A percentile compares a stretch with the other conserved stretches of the same genome.
These are phyloP conservation scores for Tursiops truncatus DNA, from an alignment of 2,113 vertebrate genomes.

Conservation along the genomic window DNA sequence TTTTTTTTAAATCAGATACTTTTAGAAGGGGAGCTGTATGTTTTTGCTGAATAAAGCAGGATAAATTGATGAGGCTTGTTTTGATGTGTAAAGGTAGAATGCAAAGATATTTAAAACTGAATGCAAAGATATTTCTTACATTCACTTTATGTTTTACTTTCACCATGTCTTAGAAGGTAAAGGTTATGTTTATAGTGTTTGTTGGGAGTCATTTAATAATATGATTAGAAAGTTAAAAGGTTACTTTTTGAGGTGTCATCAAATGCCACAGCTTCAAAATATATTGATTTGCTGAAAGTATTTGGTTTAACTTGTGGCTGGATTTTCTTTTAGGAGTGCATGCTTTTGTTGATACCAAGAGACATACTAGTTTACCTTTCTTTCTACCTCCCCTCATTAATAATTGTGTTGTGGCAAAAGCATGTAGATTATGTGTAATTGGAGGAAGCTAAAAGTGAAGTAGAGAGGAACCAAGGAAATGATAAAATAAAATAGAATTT, in stretches of 20 bases:
- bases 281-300: slow-evolving; percentile 20
- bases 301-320: background rate
- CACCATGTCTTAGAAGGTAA: background rate
- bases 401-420: background rate
- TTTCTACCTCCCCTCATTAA: background rate
- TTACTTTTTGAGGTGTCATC: background rate
- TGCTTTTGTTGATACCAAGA: background rate
- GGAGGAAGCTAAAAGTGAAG: background rate
- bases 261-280: slow-evolving; percentile 19
- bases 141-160: background rate
- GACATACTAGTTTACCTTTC: background rate
- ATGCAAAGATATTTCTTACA: background rate
- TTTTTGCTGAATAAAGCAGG: background rate
- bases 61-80: background rate
- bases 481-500: background rate
- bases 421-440: background rate
- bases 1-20: background rate
- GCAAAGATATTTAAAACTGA: no score
- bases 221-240: background rate
- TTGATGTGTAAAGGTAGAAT: background rate
- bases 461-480: background rate
- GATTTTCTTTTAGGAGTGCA: background rate
- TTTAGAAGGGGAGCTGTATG: background rate
- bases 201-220: background rate
- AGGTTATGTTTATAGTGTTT: background rate